Evolutionary conservation across 2,888 invertebrate genomes (phyloP).

Genomic region (Meandrusa payeni): DNA sequence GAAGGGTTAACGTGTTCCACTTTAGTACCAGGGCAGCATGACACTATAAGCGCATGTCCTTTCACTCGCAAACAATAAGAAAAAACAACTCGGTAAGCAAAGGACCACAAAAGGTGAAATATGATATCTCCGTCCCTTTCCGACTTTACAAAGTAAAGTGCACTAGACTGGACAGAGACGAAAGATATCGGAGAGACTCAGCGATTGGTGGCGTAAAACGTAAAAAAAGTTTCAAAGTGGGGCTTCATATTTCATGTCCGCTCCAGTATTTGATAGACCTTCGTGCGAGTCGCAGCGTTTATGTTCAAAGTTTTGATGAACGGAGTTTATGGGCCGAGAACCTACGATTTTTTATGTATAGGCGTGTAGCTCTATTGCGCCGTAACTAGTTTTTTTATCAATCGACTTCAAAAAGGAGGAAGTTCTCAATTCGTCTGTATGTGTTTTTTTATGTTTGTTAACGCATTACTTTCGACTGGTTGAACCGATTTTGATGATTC

Average conservation of each 20-base stretch:
- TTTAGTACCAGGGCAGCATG: slow-evolving; percentile 55
- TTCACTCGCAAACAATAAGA: slow-evolving; percentile 29
- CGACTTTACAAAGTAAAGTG: neutral
- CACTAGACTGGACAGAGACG: slow-evolving; percentile 9
- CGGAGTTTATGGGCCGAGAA: slow-evolving; percentile 13
- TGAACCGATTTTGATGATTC: too few species aligned
- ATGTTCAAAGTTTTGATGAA: slow-evolving; percentile 20
- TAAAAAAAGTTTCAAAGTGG: slow-evolving; percentile 21
- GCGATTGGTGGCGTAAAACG: slow-evolving; percentile 12
- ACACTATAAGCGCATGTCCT: slow-evolving; percentile 30
- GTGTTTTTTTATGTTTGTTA: too few species aligned
- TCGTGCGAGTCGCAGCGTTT: slow-evolving; percentile 13
- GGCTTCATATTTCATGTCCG: slow-evolving; percentile 9
- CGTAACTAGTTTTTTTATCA: too few species aligned
- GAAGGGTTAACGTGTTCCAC: slow-evolving; percentile 55
- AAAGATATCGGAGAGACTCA: slow-evolving; percentile 1
- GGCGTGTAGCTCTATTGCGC: too few species aligned
- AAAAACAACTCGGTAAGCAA: slow-evolving; percentile 36
- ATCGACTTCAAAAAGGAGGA: too few species aligned
- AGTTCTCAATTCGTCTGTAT: too few species aligned
- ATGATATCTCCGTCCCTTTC: slow-evolving; percentile 14
- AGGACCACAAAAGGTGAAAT: slow-evolving; percentile 17
- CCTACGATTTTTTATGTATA: too few species aligned
- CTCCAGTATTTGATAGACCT: neutral
- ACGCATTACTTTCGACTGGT: too few species aligned